Evolutionary conservation across 2,888 invertebrate genomes (phyloP), one percentile per base, ranked within the genome.

Genomic region (Tinea pellionella): DNA sequence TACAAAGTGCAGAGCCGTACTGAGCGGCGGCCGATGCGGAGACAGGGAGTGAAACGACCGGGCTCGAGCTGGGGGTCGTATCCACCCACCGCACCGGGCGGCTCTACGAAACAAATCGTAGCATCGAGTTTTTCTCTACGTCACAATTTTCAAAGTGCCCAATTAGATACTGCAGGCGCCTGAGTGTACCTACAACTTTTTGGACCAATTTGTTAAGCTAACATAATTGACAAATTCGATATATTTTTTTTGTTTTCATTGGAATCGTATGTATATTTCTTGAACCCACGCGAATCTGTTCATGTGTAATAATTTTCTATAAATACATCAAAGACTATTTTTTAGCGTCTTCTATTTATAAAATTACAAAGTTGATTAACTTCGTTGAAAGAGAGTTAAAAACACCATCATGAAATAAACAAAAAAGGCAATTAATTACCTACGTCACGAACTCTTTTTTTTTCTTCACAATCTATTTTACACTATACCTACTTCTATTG

Each of bases 101-200:
- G 67, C 69, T 71, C 78, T 78, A 80, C 78, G 74, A 51, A 67
- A 68, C 71, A 72, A 77, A 76, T 74, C 69, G 64, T 66, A 69
- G 73, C 80, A 79, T 78, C 78, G 77, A 74, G 67, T 24, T 75
- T 76, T 75, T 56, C 60, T 56, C 42, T 59, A 43, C 60, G 32
- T 51, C 60, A 51, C 47, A 18, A 15, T 30, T 43, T 59, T 59
- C 32, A 60, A 30, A 32, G 19, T 30, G 8, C 18, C n/a, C 32
- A 47, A 61, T 43, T 24, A 43, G 13, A 16, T 37, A n/a, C 16
- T 53, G 51, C 53, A 30, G n/a, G 32, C 30, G 19, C 32, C 15
- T 9, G 13, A 15, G 8, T 13, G 16, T 16, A n/a, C n/a, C n/a
- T n/a, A n/a, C 13, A 47, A 47, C 47, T 47, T 59, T 59, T 13